Conservation (phyloP, 2,113 vertebrate genomes). For the Lipotes vexillifer region DNA sequence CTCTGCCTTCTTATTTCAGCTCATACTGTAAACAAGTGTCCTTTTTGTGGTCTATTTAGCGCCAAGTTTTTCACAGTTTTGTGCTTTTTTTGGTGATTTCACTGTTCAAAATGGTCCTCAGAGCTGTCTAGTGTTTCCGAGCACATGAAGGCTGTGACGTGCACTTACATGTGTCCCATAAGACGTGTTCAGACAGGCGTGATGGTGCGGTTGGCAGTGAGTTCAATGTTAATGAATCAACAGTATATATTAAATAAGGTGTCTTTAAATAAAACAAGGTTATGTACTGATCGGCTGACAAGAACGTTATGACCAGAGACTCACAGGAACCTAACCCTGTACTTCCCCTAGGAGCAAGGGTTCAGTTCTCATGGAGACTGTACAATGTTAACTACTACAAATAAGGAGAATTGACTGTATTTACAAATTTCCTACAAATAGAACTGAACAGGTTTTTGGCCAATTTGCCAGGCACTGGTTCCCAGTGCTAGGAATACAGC, state of each 20-base stretch:
- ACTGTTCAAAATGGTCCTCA: neutral
- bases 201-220: neutral
- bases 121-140: neutral
- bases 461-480: neutral
- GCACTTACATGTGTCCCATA: neutral
- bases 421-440: neutral
- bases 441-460: no score
- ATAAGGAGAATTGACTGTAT: neutral
- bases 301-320: neutral
- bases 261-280: neutral
- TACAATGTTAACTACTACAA: neutral
- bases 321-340: no score
- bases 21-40: neutral
- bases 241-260: neutral
- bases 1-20: neutral
- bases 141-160: neutral
- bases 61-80: fast-evolving
- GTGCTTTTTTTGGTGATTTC: neutral
- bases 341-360: neutral
- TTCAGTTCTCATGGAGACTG: neutral
- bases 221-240: neutral
- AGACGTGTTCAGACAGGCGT: neutral
- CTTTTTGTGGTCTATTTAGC: neutral
- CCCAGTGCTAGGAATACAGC: neutral
- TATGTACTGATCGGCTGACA: fast-evolving